These are phyloP conservation scores for Eueremaeus valkanovi DNA, from an alignment of 2,888 invertebrate species.

Conservation along the genomic window DNA sequence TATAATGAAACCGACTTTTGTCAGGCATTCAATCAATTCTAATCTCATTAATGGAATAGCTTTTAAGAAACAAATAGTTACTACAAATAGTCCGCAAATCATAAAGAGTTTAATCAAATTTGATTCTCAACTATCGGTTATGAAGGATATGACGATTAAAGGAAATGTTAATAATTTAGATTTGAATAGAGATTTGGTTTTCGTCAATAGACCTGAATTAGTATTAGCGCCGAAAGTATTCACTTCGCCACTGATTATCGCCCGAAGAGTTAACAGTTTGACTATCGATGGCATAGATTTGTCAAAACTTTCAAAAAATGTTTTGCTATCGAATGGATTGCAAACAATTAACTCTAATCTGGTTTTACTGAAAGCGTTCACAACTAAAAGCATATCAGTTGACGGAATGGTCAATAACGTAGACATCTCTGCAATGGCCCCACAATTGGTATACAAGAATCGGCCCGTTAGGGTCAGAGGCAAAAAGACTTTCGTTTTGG, in stretches of 20 bases:
- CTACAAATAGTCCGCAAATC: constrained; percentile 37
- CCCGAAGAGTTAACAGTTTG: neutral
- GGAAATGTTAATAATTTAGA: constrained; percentile 12
- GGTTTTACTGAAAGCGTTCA: neutral
- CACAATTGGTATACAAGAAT: constrained; percentile 40
- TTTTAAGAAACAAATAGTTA: constrained; percentile 41
- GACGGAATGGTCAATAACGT: constrained; percentile 42
- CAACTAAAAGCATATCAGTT: constrained; percentile 38
- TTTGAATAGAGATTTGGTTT: neutral
- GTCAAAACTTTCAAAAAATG: constrained; percentile 14
- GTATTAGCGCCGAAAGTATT: neutral
- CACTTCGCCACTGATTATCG: neutral
- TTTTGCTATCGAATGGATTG: constrained; percentile 40
- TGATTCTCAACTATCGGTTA: neutral
- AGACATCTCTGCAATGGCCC: constrained; percentile 34
- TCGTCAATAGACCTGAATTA: neutral
- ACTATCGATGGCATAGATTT: constrained; percentile 43
- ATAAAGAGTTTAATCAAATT: constrained; percentile 39
- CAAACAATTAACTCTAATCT: constrained; percentile 33
- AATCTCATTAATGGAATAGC: constrained; percentile 41
- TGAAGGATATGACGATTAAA: neutral
- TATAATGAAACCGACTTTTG: constrained; percentile 25
- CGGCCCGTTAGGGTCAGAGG: constrained; percentile 35
- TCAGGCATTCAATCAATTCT: constrained; percentile 36
- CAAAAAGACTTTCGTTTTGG: constrained; percentile 37